Evolutionary conservation across 2,113 vertebrate species (phyloP).

Genomic region (Tragulus kanchil): DNA sequence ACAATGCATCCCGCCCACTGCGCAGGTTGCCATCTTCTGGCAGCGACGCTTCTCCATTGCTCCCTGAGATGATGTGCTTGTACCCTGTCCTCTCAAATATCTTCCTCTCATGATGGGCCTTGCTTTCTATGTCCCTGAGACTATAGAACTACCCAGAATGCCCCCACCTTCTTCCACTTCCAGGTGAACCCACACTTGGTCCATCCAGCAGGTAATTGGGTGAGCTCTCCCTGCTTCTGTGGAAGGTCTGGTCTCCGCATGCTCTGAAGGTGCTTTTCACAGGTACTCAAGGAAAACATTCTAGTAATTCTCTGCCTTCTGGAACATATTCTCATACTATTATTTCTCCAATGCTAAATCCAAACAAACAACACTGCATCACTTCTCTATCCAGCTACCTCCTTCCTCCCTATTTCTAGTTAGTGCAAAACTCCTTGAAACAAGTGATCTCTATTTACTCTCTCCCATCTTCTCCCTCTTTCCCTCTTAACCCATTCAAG

Average conservation of each 20-base stretch:
- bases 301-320: neutral
- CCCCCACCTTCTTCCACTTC: neutral
- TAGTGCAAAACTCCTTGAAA: neutral
- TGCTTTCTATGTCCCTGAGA: neutral
- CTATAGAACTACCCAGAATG: neutral
- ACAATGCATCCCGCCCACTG: too few relatives aligned
- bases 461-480: neutral
- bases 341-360: neutral
- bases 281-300: neutral
- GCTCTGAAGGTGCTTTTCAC: neutral
- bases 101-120: neutral
- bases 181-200: neutral
- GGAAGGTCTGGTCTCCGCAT: neutral
- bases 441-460: neutral
- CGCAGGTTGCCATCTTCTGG: neutral
- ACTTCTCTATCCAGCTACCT: neutral
- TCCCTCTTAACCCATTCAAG: neutral
- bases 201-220: neutral
- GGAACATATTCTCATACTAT: neutral
- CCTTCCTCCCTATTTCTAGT: neutral
- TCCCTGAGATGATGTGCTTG: neutral
- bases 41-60: neutral
- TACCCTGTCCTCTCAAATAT: neutral
- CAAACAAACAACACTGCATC: neutral
- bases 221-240: neutral